Evolutionary conservation across 2,888 invertebrate species (phyloP), one percentile per base, ranked within the genome.

Genomic region (Emesis castigata): DNA sequence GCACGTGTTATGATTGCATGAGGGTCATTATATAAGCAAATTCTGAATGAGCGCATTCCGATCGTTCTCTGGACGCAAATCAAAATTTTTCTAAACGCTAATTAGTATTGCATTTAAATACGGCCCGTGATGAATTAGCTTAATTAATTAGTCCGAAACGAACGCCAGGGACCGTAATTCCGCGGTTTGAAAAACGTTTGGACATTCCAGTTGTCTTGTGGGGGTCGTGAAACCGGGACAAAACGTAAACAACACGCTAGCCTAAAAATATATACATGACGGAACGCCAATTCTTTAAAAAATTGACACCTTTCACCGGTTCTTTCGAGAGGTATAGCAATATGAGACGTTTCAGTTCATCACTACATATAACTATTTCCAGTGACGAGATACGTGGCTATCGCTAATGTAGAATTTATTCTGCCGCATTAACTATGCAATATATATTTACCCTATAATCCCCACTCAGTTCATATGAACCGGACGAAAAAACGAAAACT

Each of bases 81-180:
- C 84, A 84, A 82, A 76, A 80, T 84, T 73, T 82, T 79, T 75
- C 64, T 68, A 75, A 77, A 29, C 74, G 77, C 79, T 84, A 82
- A 84, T 82, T 75, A 80, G 79, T 73, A 26, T 11, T 58, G 58
- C 31, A 73, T 48, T 58, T 31, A 18, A 39, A 39, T 26, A 26
- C 48, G 56, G 68, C 75, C 69, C 53, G 29, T 61, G 73, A 83
- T 85, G 83, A 85, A 85, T 83, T 80, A 79, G 73, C 65, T 48
- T 80, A 80, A 85, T 85, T 85, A 85, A 83, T 83, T 78, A 76
- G 29, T 31, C 66, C 62, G 34, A 66, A 64, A 77, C 81, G 83
- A 77, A 80, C 79, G 75, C 83, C 76, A 78, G 75, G 70, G 69
- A 69, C 66, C 56, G 44, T 53, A 64, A 14, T 39, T 53, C 64